Evolutionary conservation across 2,797 vertebrate species (phyloP).

Genomic region (Aldrovandia affinis): DNA sequence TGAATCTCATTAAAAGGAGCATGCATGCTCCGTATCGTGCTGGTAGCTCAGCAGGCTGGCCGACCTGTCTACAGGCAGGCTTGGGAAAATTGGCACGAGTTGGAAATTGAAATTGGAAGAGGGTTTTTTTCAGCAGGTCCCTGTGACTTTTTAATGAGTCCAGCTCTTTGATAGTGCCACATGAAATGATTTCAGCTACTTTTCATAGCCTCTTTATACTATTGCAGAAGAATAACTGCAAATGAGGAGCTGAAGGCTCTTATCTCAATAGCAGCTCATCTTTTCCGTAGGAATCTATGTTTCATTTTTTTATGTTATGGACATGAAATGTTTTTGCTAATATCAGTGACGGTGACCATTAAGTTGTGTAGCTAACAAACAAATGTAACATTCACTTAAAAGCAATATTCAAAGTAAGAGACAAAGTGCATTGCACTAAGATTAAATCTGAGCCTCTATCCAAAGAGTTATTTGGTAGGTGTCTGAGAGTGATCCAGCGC

Average conservation of each 20-base stretch:
- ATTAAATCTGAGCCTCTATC: background rate
- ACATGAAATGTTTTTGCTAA: too few relatives aligned
- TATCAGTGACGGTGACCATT: too few relatives aligned
- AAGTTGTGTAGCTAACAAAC: too few relatives aligned
- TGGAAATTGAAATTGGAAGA: constrained; percentile 10
- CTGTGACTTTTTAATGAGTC: constrained; percentile 1
- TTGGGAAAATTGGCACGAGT: background rate
- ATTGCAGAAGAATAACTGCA: background rate
- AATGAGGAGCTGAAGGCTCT: too few relatives aligned
- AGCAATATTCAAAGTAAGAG: too few relatives aligned
- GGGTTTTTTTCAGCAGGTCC: background rate
- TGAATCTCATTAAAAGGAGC: constrained; percentile 27
- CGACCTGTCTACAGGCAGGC: background rate
- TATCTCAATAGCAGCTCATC: too few relatives aligned
- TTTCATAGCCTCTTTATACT: background rate
- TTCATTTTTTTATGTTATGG: too few relatives aligned
- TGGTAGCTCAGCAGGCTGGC: constrained; percentile 14
- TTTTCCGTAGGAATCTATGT: too few relatives aligned
- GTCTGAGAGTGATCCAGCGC: background rate
- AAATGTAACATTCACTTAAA: too few relatives aligned
- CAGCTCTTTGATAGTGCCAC: background rate
- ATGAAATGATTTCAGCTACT: constrained; percentile 7
- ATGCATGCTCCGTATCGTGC: background rate
- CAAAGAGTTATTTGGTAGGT: background rate
- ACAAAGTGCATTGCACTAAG: too few relatives aligned